These are phyloP conservation scores for Onchidella celtica DNA, from an alignment of 2,888 invertebrate species.

Conservation along the genomic window DNA sequence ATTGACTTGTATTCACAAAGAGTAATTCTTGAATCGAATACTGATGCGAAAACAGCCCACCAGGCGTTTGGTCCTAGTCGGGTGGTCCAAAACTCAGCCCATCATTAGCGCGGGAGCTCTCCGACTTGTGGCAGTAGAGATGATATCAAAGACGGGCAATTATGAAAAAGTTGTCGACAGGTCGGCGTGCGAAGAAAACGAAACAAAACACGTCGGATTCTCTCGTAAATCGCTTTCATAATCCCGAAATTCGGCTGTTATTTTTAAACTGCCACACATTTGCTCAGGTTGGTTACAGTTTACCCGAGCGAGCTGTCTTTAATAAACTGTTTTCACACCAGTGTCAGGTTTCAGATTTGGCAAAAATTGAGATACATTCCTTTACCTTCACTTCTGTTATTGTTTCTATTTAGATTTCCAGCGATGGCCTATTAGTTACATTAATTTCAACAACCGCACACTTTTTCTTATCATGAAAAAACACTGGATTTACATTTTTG, in stretches of 20 bases:
- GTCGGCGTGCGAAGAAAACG: not conserved
- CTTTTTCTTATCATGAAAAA: too few species aligned
- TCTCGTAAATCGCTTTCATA: constrained; percentile 16
- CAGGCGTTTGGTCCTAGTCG: too few species aligned
- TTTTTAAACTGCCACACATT: constrained; percentile 11
- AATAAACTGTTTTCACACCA: constrained; percentile 27
- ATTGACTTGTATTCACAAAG: too few species aligned
- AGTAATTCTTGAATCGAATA: too few species aligned
- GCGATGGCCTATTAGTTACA: too few species aligned
- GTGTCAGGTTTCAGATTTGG: not conserved
- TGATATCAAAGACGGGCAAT: constrained; percentile 35
- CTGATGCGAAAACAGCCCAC: too few species aligned
- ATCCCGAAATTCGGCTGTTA: not conserved
- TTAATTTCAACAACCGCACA: too few species aligned
- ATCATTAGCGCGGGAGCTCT: constrained; percentile 8
- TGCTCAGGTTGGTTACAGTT: constrained; percentile 4
- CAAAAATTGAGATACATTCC: constrained; percentile 30
- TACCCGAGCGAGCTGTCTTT: constrained; percentile 10
- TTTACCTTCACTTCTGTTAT: not conserved
- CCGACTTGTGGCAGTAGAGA: not conserved
- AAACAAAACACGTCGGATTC: constrained; percentile 16
- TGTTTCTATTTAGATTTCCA: not conserved
- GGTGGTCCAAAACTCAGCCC: constrained; percentile 16
- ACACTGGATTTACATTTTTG: too few species aligned
- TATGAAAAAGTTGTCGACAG: constrained; percentile 24